Conservation (phyloP, 2,797 vertebrate species). For the Pterois miles region DNA sequence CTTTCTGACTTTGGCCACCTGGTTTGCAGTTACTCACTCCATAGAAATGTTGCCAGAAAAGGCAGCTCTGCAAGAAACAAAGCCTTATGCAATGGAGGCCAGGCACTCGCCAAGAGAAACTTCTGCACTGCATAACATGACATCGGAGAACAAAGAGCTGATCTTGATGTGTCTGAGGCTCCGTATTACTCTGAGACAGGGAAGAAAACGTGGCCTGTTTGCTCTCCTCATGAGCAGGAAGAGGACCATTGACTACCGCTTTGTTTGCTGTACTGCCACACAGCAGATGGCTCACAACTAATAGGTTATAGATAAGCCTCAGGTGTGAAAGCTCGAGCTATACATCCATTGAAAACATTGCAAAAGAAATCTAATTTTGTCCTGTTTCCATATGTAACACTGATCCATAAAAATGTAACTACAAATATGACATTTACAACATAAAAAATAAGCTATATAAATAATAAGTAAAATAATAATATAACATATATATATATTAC, state of each 20-base stretch:
- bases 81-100: constrained; percentile 62
- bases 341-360: not conserved
- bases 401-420: no score
- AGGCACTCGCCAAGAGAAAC: constrained; percentile 74
- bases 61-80: constrained; percentile 59
- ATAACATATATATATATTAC: no score
- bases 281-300: not conserved
- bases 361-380: not conserved
- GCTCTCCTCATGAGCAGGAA: constrained; percentile 21
- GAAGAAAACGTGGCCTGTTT: constrained; percentile 20
- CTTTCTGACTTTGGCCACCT: constrained; percentile 65
- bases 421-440: not conserved
- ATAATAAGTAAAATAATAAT: no score
- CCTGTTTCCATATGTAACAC: not conserved
- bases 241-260: not conserved
- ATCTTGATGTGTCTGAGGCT: constrained; percentile 63
- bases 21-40: constrained; percentile 48
- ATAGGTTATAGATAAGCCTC: not conserved
- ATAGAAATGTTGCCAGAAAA: constrained; percentile 66
- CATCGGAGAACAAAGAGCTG: constrained; percentile 68
- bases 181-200: constrained; percentile 32
- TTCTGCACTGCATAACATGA: constrained; percentile 70
- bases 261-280: not conserved
- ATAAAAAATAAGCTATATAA: no score
- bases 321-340: not conserved